Evolutionary conservation across 2,113 vertebrate species (phyloP).

Genomic region (Amazona vittata): DNA sequence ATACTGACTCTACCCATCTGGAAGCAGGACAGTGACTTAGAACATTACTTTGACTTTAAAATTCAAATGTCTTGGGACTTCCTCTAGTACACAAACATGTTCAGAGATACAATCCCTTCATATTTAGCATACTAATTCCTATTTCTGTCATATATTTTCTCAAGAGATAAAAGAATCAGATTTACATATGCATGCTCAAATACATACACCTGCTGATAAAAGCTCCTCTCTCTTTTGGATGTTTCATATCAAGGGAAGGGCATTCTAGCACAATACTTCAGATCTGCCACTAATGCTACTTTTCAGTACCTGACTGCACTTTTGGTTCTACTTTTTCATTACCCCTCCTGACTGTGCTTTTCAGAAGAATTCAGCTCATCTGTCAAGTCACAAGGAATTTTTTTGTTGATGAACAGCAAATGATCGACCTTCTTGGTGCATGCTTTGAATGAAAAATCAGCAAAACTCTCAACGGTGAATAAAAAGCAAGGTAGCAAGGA

Average conservation of each 20-base stretch:
- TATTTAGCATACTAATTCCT: neutral
- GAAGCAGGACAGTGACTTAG: neutral
- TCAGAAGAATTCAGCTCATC: neutral
- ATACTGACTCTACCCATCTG: neutral
- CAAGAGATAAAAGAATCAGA: neutral
- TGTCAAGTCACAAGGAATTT: neutral
- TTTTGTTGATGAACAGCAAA: neutral
- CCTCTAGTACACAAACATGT: neutral
- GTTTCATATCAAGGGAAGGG: neutral
- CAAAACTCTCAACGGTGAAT: neutral
- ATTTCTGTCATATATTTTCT: neutral
- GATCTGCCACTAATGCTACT: neutral
- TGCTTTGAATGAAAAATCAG: neutral
- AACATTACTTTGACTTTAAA: neutral
- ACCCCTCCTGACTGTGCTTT: neutral
- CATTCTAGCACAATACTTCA: neutral
- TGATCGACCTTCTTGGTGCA: neutral
- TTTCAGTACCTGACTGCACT: neutral
- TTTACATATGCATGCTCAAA: neutral
- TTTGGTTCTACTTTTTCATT: neutral
- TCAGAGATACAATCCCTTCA: neutral
- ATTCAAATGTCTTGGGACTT: neutral
- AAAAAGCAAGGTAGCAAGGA: neutral
- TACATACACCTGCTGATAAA: neutral
- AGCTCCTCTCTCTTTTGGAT: neutral